A percentile compares a stretch with the other conserved stretches of the same genome.
phyloP scores from a whole-genome alignment of 2,888 invertebrate species.

The Diplazon laetatorius region DNA sequence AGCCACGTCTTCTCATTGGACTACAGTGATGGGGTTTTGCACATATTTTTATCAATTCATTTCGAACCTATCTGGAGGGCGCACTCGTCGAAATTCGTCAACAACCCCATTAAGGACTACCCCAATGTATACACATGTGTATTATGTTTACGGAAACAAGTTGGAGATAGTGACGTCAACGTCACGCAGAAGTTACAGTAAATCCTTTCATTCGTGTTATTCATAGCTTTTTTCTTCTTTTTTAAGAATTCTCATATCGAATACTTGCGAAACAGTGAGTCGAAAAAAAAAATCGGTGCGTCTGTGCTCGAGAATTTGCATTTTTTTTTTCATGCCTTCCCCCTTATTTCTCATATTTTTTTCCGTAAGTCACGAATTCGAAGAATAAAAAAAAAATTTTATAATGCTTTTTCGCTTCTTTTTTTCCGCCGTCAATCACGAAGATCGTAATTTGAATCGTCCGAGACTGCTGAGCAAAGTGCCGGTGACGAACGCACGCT shows the following conservation, averaged over 20 bases:
- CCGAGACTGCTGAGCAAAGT: background rate
- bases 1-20: too few relatives aligned
- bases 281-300: background rate
- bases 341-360: too few relatives aligned
- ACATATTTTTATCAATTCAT: too few relatives aligned
- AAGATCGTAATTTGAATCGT: background rate
- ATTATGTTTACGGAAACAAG: background rate
- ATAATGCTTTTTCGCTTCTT: too few relatives aligned
- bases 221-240: background rate
- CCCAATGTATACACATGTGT: too few relatives aligned
- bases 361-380: too few relatives aligned
- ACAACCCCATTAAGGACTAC: too few relatives aligned
- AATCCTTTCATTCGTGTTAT: constrained; percentile 11
- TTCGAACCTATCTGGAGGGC: too few relatives aligned
- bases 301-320: background rate
- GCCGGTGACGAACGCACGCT: background rate
- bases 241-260: constrained; percentile 14
- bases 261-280: constrained; percentile 32
- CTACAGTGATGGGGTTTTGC: too few relatives aligned
- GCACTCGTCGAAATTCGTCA: too few relatives aligned
- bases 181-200: constrained; percentile 23
- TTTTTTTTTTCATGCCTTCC: background rate
- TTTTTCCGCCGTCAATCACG: too few relatives aligned
- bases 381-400: too few relatives aligned
- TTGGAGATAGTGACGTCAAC: constrained; percentile 26